Base-by-base conservation (phyloP, 2,797 vertebrate species). In the Graptemys geographica region DNA sequence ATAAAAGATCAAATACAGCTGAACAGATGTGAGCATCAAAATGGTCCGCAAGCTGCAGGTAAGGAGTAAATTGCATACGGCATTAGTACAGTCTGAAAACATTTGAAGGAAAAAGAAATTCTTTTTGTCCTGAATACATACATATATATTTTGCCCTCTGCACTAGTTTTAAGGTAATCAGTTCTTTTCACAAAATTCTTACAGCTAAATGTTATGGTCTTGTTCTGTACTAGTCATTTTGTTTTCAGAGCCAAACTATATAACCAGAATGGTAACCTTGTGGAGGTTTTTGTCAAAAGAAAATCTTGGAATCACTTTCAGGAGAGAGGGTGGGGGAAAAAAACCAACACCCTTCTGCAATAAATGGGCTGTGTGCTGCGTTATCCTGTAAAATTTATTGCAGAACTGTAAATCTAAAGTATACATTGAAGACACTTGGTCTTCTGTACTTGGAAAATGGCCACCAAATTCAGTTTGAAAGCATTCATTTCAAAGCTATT, bases 401-500 rank as follows among this genome's bases (percentile, higher is more conserved):
- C 59, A 80, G 72, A 87, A 33, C 21, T 93, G n/a, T 94, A 96
- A 96, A 89, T 86, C 62, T 78, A n/a, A 86, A 86, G 52, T 79
- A 49, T 65, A 93, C 59, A 88, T 93, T 81, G 86, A 96, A 93
- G 92, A n/a, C 11, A 88, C 69, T 25, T 89, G 89, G n/a, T 83
- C 96, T 95, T 84, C 80, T 92, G 88, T 93, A 41, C 52, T 69
- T 94, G 95, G 94, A 96, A 88, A 23, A 49, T 4, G 13, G 85
- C 85, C 90, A 92, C 79, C 76, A 37, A 23, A 72, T 95, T 93
- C 90, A 81, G 81, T 96, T 88, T 96, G 92, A 89, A 96, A 59
- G 23, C 8, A 91, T 92, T 97, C 49, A 55, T 96, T 97, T 97
- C 81, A 87, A 95, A 97, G 86, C n/a, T 65, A 15, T 91, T 95